These are phyloP conservation scores for Hiodon tergisus DNA, from an alignment of 2,113 vertebrate genomes.

Conservation along the genomic window DNA sequence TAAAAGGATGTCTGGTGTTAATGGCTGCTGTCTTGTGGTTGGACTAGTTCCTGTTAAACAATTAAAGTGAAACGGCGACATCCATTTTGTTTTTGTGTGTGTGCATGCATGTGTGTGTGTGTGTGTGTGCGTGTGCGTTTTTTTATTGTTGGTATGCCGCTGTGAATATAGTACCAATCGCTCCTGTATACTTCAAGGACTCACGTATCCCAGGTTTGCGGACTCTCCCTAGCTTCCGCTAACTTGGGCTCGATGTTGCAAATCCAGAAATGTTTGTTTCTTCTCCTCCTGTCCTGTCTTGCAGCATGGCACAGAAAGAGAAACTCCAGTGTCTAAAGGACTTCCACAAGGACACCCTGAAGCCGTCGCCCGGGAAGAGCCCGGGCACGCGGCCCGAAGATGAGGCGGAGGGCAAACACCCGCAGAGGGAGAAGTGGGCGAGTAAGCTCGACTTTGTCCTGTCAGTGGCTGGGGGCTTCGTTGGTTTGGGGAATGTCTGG, in stretches of 20 bases:
- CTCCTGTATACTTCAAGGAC: neutral
- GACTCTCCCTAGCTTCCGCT: neutral
- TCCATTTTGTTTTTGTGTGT: neutral
- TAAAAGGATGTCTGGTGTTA: neutral
- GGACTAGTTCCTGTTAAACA: neutral
- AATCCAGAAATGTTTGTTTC: too few species aligned
- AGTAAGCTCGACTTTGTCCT: constrained; percentile 98
- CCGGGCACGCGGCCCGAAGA: constrained; percentile 91
- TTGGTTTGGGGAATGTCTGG: constrained; percentile 97
- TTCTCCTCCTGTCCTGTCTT: constrained; percentile 20
- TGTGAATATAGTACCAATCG: too few species aligned
- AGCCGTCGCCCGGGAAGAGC: constrained; percentile 93
- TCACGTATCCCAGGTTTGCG: neutral
- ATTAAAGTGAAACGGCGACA: neutral
- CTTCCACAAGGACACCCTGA: constrained; percentile 97
- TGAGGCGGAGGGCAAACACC: constrained; percentile 90
- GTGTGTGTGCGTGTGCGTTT: neutral
- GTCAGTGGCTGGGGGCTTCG: constrained; percentile 92
- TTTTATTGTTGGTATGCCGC: neutral
- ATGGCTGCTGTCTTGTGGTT: neutral
- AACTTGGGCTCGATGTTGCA: neutral
- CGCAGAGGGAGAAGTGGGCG: constrained; percentile 94
- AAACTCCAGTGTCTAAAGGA: constrained; percentile 96
- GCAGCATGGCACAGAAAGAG: constrained; percentile 91
- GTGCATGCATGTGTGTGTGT: neutral